Percentiles rank a stretch among this genome's conserved stretches.
Conservation (phyloP, 92 coral and sea anemone genomes). For the Porites evermanni region DNA sequence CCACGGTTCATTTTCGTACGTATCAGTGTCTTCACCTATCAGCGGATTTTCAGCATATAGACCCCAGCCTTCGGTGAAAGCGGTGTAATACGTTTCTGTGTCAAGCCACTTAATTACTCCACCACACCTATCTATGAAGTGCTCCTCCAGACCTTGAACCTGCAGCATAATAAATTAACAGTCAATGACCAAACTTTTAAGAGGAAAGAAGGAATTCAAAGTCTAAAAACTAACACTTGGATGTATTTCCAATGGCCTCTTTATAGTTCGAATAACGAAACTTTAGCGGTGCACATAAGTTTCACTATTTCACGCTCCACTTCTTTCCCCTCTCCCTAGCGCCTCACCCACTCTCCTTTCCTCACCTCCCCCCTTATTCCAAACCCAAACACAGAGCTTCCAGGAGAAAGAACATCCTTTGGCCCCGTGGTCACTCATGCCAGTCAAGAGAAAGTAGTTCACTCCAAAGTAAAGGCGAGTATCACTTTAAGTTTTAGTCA, state of each 20-base stretch:
- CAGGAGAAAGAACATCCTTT: neutral
- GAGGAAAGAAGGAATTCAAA: neutral
- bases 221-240: too few species aligned
- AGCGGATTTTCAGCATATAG: constrained; percentile 93
- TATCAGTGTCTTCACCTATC: constrained; percentile 79
- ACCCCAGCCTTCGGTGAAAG: constrained; percentile 92
- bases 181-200: neutral
- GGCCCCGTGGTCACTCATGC: too few species aligned
- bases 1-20: constrained; percentile 75
- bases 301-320: too few species aligned
- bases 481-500: too few species aligned
- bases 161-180: constrained; percentile 6
- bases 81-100: constrained; percentile 59
- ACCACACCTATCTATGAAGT: constrained; percentile 86
- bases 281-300: too few species aligned
- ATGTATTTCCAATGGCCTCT: too few species aligned
- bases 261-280: too few species aligned
- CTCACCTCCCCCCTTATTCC: neutral
- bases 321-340: neutral
- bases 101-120: constrained; percentile 87
- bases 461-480: too few species aligned
- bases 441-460: too few species aligned
- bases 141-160: constrained; percentile 86
- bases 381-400: neutral
- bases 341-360: neutral